These are phyloP conservation scores for Ganaspis brasiliensis DNA, from an alignment of 2,888 invertebrate species.

Conservation along the genomic window DNA sequence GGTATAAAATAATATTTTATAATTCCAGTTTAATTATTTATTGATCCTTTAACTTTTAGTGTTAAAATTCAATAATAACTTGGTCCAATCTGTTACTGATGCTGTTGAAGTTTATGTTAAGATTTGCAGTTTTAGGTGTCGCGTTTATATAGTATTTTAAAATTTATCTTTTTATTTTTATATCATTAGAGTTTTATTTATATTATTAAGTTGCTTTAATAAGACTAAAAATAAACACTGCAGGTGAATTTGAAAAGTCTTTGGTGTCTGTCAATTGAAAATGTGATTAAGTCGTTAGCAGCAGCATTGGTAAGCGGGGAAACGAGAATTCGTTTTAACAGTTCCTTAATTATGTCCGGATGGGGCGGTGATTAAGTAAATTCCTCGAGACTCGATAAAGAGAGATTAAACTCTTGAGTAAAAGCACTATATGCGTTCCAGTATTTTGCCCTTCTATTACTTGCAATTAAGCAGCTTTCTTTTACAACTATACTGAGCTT, in stretches of 20 bases:
- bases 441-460: constrained; percentile 54
- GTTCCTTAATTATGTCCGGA: constrained; percentile 48
- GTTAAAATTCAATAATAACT: too few relatives aligned
- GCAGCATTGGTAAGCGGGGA: constrained; percentile 10
- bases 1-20: too few relatives aligned
- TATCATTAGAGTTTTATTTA: too few relatives aligned
- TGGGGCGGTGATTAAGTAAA: constrained; percentile 57
- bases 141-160: too few relatives aligned
- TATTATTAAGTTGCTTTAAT: too few relatives aligned
- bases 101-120: too few relatives aligned
- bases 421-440: constrained; percentile 56
- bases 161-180: too few relatives aligned
- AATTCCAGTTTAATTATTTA: too few relatives aligned
- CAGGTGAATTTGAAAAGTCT: neutral
- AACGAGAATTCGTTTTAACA: constrained; percentile 31
- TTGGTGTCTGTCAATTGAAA: constrained; percentile 12
- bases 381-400: constrained; percentile 52
- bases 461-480: constrained; percentile 60
- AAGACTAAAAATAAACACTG: neutral
- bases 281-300: constrained; percentile 41
- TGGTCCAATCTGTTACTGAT: too few relatives aligned
- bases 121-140: too few relatives aligned
- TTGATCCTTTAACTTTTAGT: too few relatives aligned
- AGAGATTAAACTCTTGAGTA: constrained; percentile 65
- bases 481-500: constrained; percentile 48